Evolutionary conservation across 1,140 invertebrate species (phyloP), one percentile per base, ranked within the genome.

Genomic region (Drosophila bifasciata): DNA sequence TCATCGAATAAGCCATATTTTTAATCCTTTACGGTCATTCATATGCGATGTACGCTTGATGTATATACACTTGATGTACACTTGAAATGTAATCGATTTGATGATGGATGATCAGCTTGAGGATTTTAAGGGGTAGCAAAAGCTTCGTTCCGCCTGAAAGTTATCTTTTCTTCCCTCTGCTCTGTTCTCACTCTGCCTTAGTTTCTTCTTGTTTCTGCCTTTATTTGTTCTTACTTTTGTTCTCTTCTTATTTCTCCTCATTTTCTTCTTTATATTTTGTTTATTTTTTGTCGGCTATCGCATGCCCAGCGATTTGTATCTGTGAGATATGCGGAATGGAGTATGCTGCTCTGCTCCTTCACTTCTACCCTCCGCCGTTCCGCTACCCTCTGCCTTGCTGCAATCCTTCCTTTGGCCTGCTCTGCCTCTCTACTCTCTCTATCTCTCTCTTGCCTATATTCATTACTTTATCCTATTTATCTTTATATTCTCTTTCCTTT

Each of bases 261-360:
- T 45, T 72, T 52, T 32, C 41, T 43, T 9, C 11, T 50, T 53
- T 36, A 7, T 57, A 41, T 36, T 32, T 19, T 40, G 28, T 19
- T 36, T 53, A 32, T 45, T 43, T 52, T 17, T 57, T 16, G 16
- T 8, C 21, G 19, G 41, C n/a, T 21, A 53, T 36, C 32, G 32
- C 32, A 36, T 4, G 48, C 15, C 50, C 58, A 49, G 57, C 56
- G 67, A 70, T 70, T 70, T 70, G 68, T 71, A 60, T 71, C 68
- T 56, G 51, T 41, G 32, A 66, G 64, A 68, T 68, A 40, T 41
- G 45, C 62, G 64, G 32, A 36, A 4, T 36, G 23, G 23, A 25
- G 6, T 25, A 1, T 25, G 23, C 23, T 25, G 5, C 23, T 25
- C 11, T 11, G 8, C 28, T 32, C 28, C 28, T 32, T 61, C 62